Conservation (phyloP, 30 jellyfish, hydroid and myxozoan species). For the Chrysaora quinquecirrha region DNA sequence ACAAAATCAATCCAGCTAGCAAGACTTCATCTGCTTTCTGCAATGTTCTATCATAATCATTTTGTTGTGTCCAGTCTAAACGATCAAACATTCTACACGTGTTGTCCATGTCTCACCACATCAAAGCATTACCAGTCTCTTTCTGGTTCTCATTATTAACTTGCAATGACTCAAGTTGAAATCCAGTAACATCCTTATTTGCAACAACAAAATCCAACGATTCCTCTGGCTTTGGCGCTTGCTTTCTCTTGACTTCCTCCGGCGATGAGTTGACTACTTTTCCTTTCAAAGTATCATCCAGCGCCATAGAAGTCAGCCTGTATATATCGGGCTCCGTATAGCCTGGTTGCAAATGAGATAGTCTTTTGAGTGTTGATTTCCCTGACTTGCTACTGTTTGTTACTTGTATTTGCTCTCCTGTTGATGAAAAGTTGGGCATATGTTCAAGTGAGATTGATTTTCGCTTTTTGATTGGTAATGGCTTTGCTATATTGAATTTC, state of each 20-base stretch:
- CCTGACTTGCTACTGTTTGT: constrained; percentile 28
- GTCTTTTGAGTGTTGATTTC: constrained; percentile 22
- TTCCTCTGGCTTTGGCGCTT: constrained; percentile 60
- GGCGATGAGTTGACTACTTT: constrained; percentile 42
- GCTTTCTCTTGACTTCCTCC: constrained; percentile 20
- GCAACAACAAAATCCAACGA: constrained; percentile 65
- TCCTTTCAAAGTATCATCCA: constrained; percentile 89
- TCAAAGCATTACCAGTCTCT: constrained; percentile 81
- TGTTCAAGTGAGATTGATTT: constrained; percentile 61
- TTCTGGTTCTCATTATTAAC: constrained; percentile 28
- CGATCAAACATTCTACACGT: too few relatives aligned
- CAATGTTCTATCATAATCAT: too few relatives aligned
- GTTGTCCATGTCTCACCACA: too few relatives aligned
- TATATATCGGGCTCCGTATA: constrained; percentile 69
- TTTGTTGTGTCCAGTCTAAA: too few relatives aligned
- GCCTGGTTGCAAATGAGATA: constrained; percentile 72
- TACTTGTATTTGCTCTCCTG: constrained; percentile 59
- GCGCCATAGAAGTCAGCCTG: constrained; percentile 69
- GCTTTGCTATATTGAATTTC: constrained; percentile 45
- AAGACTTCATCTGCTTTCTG: too few relatives aligned
- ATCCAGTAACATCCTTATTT: constrained; percentile 57
- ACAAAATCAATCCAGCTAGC: too few relatives aligned
- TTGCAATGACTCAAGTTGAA: constrained; percentile 54
- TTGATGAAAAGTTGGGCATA: constrained; percentile 59
- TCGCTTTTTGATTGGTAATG: constrained; percentile 52